Evolutionary conservation across 23 tunicate genomes (phyloP).

Genomic region (Styela clava): DNA sequence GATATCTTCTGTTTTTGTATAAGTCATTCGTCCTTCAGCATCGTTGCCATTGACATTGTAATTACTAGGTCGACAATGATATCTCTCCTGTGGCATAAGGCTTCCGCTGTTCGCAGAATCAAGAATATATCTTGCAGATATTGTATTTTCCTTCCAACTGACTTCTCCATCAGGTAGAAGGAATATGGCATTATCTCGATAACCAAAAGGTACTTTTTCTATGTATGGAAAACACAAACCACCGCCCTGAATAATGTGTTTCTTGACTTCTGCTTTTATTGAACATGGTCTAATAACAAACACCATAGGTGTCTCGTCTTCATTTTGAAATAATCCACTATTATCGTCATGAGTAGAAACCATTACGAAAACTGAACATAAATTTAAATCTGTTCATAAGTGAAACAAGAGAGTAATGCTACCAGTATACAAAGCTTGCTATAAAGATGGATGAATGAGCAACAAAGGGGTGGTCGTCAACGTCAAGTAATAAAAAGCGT

Average conservation of each 20-base stretch:
- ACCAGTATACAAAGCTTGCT: no score
- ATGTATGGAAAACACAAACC: constrained; percentile 11
- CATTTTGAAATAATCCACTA: constrained; percentile 9
- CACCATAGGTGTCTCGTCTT: constrained; percentile 20
- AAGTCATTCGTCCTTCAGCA: constrained; percentile 9
- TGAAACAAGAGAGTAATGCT: no score
- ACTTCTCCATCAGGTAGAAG: constrained; percentile 26
- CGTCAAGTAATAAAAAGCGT: no score
- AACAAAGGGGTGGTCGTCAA: no score
- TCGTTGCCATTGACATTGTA: not conserved
- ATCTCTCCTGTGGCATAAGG: not conserved
- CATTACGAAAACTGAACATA: no score
- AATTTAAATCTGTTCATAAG: no score
- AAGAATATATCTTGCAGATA: constrained; percentile 12
- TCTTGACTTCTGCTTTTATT: constrained; percentile 1
- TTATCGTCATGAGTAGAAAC: no score
- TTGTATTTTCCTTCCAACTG: not conserved
- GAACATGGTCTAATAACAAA: constrained; percentile 22
- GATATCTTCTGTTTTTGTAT: constrained; percentile 14
- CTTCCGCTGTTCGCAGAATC: constrained; percentile 2
- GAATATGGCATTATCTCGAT: constrained; percentile 10
- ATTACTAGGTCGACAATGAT: not conserved
- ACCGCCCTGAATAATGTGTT: not conserved
- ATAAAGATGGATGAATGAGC: no score
- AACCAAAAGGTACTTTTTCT: not conserved